Base-by-base conservation (phyloP, 2,888 invertebrate genomes). In the Drosophila paracracens region DNA sequence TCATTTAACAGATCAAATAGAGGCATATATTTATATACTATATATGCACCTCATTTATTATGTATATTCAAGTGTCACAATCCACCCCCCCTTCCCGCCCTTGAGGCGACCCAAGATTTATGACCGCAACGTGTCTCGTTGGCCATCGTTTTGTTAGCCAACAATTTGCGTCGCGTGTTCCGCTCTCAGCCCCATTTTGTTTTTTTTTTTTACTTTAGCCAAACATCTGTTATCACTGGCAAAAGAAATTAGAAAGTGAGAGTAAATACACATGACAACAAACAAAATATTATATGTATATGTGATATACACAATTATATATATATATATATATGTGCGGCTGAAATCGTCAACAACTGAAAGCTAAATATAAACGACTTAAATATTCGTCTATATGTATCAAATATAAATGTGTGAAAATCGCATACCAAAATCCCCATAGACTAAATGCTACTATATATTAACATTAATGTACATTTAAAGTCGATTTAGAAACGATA, bases 71-170 rank as follows among this genome's bases (percentile, higher is more conserved):
- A 70, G 58, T 77, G 79, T 66, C 62, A 54, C 61, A 21, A 13
- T 25, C 46, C 8, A 2, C 21, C 13, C 69, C 77, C 70, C 77
- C 13, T 46, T 7, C 16, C 70, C 74, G 74, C 81, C 80, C 46
- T 46, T 16, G 25, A 16, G 16, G 77, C 72, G 61, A 46, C 65
- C 29, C 36, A 73, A 86, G 89, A 88, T 88, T 88, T 76, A 88
- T 79, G 87, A 51, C 58, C 81, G 40, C 86, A 88, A 86, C 75
- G 86, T 83, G 71, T 67, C 40, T 76, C 4, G 18, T 36, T 50
- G 36, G 54, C 54, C 54, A 54, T 27, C 27, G 36, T 54, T 54
- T 53, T 60, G 63, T 61, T 74, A 66, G 40, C 69, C 50, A 69
- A 57, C 57, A 43, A 11, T 7, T 51, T 36, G 38, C 79, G 64